Conservation (phyloP, 2,113 vertebrate genomes). For the Pogonocichla stellata region DNA sequence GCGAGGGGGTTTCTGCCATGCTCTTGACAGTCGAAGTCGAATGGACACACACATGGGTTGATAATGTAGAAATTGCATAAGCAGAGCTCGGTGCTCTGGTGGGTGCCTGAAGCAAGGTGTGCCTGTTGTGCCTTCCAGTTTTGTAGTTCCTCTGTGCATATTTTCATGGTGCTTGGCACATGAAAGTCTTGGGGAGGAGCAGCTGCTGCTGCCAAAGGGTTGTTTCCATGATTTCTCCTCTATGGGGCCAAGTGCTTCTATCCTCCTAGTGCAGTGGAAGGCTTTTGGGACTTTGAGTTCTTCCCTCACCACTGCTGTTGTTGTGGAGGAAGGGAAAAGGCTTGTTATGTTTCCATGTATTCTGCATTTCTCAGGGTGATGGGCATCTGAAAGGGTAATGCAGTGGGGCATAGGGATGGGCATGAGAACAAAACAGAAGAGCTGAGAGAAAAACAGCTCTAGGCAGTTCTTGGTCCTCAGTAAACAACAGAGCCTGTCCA, state of each 20-base stretch:
- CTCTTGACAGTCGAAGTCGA: background rate
- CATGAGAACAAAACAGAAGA: background rate
- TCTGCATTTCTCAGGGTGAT: background rate
- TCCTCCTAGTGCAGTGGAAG: background rate
- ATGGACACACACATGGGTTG: too few species aligned
- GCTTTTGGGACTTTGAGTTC: background rate
- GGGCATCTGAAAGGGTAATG: background rate
- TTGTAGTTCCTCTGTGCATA: background rate
- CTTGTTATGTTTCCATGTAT: background rate
- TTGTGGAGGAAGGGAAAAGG: background rate
- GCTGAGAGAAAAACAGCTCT: background rate
- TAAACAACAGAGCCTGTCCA: background rate
- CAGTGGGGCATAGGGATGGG: background rate
- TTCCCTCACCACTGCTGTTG: background rate
- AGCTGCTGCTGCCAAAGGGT: background rate
- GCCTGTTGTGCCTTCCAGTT: background rate
- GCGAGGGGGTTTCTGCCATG: accelerated
- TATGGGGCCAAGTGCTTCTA: background rate
- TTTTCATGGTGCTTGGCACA: background rate
- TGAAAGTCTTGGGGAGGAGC: background rate
- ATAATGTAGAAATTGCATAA: background rate
- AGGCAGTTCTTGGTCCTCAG: background rate
- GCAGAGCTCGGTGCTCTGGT: background rate
- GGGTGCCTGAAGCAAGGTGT: background rate
- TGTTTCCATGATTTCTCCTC: background rate